phyloP scores from a whole-genome alignment of 37 sponge, comb jelly and placozoan species.

The Petrosia ficiformis region DNA sequence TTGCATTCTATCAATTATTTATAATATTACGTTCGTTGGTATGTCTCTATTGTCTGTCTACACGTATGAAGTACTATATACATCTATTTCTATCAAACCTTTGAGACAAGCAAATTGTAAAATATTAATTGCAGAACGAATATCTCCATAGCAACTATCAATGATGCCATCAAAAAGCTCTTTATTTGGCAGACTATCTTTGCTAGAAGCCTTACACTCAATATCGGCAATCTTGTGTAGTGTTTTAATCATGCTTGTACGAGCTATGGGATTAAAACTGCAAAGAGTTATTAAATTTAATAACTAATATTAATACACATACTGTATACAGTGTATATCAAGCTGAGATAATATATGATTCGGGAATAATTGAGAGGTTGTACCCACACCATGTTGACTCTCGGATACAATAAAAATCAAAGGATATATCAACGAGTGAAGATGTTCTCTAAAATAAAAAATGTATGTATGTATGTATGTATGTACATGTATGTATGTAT shows the following conservation, averaged over 20 bases:
- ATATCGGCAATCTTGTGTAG: conserved; percentile 41
- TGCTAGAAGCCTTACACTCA: conserved; percentile 29
- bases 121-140: conserved; percentile 75
- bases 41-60: too few species aligned
- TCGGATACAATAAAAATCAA: conserved; percentile 71
- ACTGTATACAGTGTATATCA: conserved; percentile 54
- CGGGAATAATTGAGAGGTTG: conserved; percentile 32
- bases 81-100: conserved; percentile 27
- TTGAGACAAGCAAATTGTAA: conserved; percentile 70
- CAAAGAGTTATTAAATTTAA: conserved; percentile 6
- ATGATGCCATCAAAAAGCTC: conserved; percentile 57
- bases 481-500: too few species aligned
- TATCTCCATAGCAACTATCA: conserved; percentile 56
- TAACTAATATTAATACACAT: neutral
- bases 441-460: too few species aligned
- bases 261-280: conserved; percentile 76
- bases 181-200: conserved; percentile 22
- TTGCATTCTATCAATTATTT: too few species aligned
- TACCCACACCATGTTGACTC: conserved; percentile 10
- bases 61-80: neutral
- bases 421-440: too few species aligned
- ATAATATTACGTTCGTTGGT: neutral
- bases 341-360: conserved; percentile 6
- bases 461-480: too few species aligned
- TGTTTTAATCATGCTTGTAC: conserved; percentile 67